These are phyloP conservation scores for Pipra filicauda DNA, from an alignment of 2,113 vertebrate genomes.

Conservation along the genomic window DNA sequence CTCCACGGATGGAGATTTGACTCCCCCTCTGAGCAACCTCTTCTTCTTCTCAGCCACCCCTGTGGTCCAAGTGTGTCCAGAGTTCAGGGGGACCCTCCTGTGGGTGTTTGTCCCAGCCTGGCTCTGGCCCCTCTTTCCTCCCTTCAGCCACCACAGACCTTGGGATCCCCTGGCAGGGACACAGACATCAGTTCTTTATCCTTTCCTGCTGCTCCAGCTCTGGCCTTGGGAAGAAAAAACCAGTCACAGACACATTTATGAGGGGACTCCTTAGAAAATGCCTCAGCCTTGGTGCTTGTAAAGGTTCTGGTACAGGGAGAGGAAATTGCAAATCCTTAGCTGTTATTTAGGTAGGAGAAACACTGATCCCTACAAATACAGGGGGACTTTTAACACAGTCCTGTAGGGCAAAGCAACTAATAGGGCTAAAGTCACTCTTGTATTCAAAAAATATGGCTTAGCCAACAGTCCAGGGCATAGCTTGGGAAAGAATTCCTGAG, in stretches of 20 bases:
- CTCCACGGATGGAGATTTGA: background rate
- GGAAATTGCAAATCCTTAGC: background rate
- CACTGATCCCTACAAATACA: background rate
- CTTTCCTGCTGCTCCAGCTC: background rate
- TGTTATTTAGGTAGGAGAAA: background rate
- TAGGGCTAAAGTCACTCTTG: too few relatives aligned
- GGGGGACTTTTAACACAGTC: accelerated
- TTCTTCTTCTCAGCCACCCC: background rate
- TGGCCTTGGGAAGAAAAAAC: too few relatives aligned
- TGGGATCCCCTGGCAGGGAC: accelerated
- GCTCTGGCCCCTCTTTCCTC: background rate
- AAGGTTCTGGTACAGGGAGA: background rate
- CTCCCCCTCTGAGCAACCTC: background rate
- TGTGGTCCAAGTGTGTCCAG: background rate
- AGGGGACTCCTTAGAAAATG: background rate
- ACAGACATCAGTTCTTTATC: background rate
- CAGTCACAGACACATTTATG: too few relatives aligned
- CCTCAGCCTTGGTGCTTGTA: background rate
- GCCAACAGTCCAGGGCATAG: too few relatives aligned
- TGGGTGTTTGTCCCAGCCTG: background rate
- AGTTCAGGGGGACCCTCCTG: background rate
- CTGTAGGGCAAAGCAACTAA: background rate
- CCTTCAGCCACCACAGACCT: background rate
- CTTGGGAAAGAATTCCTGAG: background rate
- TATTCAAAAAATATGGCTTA: too few relatives aligned